Percentiles rank a stretch among this genome's conserved stretches.
phyloP scores from a whole-genome alignment of 2,888 invertebrate species.

The Noctua comes region DNA sequence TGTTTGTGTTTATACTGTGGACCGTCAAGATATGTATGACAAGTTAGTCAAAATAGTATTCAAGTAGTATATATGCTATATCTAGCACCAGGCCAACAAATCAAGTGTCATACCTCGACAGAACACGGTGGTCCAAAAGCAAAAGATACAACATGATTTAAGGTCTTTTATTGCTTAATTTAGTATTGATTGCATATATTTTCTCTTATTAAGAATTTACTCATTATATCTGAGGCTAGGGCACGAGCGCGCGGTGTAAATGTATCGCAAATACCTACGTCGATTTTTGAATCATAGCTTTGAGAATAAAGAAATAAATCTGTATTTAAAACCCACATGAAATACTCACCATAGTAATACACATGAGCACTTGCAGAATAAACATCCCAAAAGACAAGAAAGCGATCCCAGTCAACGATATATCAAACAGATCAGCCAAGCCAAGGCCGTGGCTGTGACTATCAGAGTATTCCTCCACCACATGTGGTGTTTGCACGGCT shows the following conservation, averaged over 20 bases:
- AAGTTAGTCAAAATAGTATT: background rate
- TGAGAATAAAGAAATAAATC: background rate
- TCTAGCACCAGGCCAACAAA: background rate
- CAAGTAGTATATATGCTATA: background rate
- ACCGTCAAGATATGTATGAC: background rate
- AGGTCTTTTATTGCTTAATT: too few relatives aligned
- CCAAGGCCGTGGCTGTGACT: slow-evolving; percentile 91
- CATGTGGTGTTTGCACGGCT: slow-evolving; percentile 69
- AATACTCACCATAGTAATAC: slow-evolving; percentile 91
- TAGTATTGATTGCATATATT: too few relatives aligned
- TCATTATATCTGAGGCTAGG: too few relatives aligned
- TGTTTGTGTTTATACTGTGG: background rate
- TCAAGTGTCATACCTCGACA: background rate
- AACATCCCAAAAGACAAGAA: slow-evolving; percentile 95
- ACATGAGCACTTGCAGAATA: slow-evolving; percentile 94
- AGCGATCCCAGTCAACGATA: slow-evolving; percentile 95
- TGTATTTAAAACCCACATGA: background rate
- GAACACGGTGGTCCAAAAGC: background rate
- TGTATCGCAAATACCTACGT: too few relatives aligned
- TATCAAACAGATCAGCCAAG: slow-evolving; percentile 94
- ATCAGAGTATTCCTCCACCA: slow-evolving; percentile 82
- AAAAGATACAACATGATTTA: background rate
- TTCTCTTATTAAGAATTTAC: background rate
- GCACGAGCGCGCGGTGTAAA: too few relatives aligned
- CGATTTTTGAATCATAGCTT: too few relatives aligned